A percentile compares a stretch with the other conserved stretches of the same genome.
phyloP scores from a whole-genome alignment of 2,797 vertebrate genomes.

The Triplophysa bombifrons region DNA sequence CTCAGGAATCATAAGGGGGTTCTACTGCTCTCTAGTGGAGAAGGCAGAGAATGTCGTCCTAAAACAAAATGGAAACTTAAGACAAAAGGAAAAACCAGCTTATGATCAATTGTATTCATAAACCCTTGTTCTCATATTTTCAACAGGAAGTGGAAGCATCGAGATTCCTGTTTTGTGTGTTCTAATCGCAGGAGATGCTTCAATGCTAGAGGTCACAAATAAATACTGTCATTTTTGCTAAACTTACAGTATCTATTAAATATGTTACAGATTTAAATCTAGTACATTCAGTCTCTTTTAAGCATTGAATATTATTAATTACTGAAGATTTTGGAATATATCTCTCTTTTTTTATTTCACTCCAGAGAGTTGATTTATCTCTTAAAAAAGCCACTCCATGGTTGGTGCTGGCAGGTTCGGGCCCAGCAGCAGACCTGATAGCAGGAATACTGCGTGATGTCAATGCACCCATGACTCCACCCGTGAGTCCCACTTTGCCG shows the following conservation, averaged over 20 bases:
- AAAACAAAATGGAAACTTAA: neutral
- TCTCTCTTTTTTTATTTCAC: neutral
- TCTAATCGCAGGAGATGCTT: slow-evolving; percentile 79
- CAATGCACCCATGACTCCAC: slow-evolving; percentile 16
- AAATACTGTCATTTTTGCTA: neutral
- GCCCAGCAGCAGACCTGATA: slow-evolving; percentile 82
- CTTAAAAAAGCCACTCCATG: slow-evolving; percentile 79
- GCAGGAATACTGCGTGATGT: slow-evolving; percentile 72
- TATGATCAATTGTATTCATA: neutral
- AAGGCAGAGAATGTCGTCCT: neutral
- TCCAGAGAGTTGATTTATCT: slow-evolving; percentile 79
- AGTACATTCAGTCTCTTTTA: no score
- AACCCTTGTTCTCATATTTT: neutral
- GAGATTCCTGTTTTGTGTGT: slow-evolving; percentile 88
- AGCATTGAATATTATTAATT: no score
- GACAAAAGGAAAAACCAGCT: neutral
- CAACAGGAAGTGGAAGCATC: slow-evolving; percentile 82
- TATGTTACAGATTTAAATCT: no score
- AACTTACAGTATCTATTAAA: no score
- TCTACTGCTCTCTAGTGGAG: neutral
- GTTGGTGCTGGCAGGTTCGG: slow-evolving; percentile 81
- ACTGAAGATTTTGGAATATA: no score
- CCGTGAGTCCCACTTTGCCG: slow-evolving; percentile 40
- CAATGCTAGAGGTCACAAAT: slow-evolving; percentile 78
- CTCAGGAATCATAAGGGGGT: neutral